phyloP scores from a whole-genome alignment of 1,140 invertebrate species.

The Frieseomelitta varia region DNA sequence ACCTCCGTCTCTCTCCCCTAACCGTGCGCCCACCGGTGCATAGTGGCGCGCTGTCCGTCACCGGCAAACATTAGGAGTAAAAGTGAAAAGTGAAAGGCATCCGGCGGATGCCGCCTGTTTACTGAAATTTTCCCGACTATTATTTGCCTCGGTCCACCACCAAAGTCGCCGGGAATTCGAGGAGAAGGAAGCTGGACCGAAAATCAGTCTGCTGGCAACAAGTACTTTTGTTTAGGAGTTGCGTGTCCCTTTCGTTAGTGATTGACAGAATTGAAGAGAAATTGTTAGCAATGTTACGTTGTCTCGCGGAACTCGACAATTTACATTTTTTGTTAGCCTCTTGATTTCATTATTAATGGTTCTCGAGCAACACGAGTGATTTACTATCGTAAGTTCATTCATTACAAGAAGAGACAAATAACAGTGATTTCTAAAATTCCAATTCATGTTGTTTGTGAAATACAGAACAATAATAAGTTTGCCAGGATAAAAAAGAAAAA shows the following conservation, averaged over 20 bases:
- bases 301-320: neutral
- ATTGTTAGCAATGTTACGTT: neutral
- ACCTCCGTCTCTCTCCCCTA: no score
- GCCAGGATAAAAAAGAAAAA: no score
- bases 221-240: neutral
- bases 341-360: neutral
- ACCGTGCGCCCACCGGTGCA: neutral
- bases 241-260: neutral
- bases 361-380: neutral
- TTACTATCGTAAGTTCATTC: neutral
- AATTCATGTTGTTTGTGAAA: no score
- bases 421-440: neutral
- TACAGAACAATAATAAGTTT: no score
- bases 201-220: neutral
- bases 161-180: neutral
- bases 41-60: constrained; percentile 21
- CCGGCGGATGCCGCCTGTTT: constrained; percentile 29
- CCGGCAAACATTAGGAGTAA: constrained; percentile 55
- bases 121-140: constrained; percentile 44
- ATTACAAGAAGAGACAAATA: neutral
- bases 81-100: constrained; percentile 64
- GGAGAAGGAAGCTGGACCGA: no score
- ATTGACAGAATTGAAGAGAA: neutral
- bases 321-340: neutral
- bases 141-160: neutral